A percentile compares a stretch with the other conserved stretches of the same genome.
These are phyloP conservation scores for Thermophis baileyi DNA, from an alignment of 2,113 vertebrate genomes.

Conservation along the genomic window DNA sequence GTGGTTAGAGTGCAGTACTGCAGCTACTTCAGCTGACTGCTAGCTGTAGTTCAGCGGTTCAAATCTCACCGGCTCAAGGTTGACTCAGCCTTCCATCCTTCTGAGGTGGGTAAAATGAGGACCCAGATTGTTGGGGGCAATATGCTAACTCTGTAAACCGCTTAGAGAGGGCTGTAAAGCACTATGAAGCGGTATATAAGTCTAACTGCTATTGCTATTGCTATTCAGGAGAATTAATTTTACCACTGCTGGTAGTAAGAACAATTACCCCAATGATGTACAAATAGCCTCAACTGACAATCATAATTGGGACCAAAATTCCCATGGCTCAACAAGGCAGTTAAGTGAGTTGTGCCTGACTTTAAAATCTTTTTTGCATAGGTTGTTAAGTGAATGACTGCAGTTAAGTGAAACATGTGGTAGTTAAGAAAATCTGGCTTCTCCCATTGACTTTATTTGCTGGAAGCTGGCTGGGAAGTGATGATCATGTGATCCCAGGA, in stretches of 20 bases:
- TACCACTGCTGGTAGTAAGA: not conserved
- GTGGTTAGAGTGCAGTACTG: too few relatives aligned
- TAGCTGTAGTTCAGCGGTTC: too few relatives aligned
- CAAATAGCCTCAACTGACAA: not conserved
- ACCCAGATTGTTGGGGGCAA: too few relatives aligned
- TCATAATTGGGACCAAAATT: too few relatives aligned
- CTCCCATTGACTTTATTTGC: not conserved
- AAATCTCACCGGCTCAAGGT: too few relatives aligned
- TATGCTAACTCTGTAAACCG: too few relatives aligned
- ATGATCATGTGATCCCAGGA: not conserved
- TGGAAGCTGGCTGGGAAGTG: not conserved
- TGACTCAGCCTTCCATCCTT: too few relatives aligned
- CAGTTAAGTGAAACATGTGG: not conserved
- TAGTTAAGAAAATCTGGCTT: not conserved
- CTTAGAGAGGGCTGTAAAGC: too few relatives aligned
- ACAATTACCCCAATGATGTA: not conserved
- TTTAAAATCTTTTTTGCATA: not conserved
- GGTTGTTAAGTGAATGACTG: not conserved
- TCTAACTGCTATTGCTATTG: too few relatives aligned
- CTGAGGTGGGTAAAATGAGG: too few relatives aligned
- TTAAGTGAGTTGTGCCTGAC: not conserved
- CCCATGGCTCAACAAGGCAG: not conserved
- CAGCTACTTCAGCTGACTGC: too few relatives aligned
- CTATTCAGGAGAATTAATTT: not conserved
- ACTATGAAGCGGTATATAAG: too few relatives aligned